phyloP scores from a whole-genome alignment of 92 coral and sea anemone genomes.

The Phymanthus crucifer region DNA sequence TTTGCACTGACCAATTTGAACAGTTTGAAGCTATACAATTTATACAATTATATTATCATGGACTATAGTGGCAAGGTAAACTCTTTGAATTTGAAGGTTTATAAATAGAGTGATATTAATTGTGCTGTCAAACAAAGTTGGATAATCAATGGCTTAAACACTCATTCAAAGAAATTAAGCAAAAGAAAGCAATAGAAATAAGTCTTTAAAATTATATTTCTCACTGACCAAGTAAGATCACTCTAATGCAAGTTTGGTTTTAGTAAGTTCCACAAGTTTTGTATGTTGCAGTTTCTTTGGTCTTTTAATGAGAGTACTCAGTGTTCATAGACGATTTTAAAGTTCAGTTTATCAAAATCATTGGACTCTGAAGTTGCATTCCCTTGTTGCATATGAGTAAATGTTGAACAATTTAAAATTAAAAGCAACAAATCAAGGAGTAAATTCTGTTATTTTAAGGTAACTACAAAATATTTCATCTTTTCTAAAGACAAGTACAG shows the following conservation, averaged over 20 bases:
- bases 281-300: constrained; percentile 3
- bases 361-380: constrained; percentile 5
- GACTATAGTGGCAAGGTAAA: neutral
- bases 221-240: constrained; percentile 3
- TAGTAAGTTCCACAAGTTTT: neutral
- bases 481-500: constrained; percentile 4
- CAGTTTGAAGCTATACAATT: neutral
- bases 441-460: neutral
- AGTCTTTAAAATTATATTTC: neutral
- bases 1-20: constrained; percentile 2
- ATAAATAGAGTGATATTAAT: constrained; percentile 1
- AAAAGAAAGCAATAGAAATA: neutral
- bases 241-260: neutral
- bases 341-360: constrained; percentile 8
- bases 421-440: constrained; percentile 3
- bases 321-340: neutral
- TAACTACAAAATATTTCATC: constrained; percentile 5
- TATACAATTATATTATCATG: neutral
- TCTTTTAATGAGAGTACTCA: constrained; percentile 6
- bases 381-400: constrained; percentile 1
- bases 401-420: neutral
- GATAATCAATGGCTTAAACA: neutral
- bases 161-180: constrained; percentile 1
- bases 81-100: neutral
- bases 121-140: neutral